phyloP scores from a whole-genome alignment of 2,797 vertebrate species.

The Spea hammondii region DNA sequence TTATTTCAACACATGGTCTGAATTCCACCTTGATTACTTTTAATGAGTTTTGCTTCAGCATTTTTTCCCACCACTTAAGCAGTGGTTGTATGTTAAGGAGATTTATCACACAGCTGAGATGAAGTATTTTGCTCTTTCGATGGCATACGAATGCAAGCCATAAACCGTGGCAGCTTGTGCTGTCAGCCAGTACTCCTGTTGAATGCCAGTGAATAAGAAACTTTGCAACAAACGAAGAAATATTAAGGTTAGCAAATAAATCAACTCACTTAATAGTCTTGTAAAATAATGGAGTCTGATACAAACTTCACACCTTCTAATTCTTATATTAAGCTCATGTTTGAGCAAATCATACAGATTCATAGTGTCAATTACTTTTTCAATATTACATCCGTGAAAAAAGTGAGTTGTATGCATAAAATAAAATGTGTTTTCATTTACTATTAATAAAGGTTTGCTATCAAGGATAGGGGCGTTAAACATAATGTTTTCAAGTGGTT shows the following conservation, averaged over 20 bases:
- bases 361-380: neutral
- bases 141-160: conserved; percentile 37
- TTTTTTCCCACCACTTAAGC: conserved; percentile 52
- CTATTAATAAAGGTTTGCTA: no score
- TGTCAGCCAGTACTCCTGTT: conserved; percentile 33
- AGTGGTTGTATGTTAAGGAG: conserved; percentile 42
- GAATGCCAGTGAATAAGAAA: conserved; percentile 23
- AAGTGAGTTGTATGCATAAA: neutral
- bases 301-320: conserved; percentile 14
- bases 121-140: conserved; percentile 44
- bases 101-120: conserved; percentile 50
- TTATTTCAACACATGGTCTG: conserved; percentile 57
- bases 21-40: conserved; percentile 57
- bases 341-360: conserved; percentile 1
- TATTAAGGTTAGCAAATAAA: conserved; percentile 26
- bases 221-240: conserved; percentile 21
- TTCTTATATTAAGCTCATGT: conserved; percentile 5
- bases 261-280: conserved; percentile 12
- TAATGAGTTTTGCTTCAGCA: conserved; percentile 53
- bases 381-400: neutral
- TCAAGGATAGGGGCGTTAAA: no score
- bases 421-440: neutral
- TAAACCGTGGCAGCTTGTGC: conserved; percentile 31
- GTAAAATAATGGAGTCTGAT: conserved; percentile 16
- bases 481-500: no score